phyloP scores from a whole-genome alignment of 35 echinoderm and acorn worm genomes.

The Antedon bifida region DNA sequence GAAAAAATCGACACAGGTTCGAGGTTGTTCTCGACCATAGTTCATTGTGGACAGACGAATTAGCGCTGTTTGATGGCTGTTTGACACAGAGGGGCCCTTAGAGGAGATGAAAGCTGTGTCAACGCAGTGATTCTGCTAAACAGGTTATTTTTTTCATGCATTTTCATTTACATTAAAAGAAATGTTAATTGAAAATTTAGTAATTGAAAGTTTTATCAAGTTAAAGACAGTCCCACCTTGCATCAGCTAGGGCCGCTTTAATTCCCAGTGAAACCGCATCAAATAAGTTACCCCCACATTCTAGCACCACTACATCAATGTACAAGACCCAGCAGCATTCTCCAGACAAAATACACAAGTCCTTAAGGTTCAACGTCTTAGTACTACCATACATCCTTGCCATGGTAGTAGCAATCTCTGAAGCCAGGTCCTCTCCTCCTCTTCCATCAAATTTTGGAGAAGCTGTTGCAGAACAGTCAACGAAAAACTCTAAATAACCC shows the following conservation, averaged over 20 bases:
- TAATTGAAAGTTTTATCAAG: no score
- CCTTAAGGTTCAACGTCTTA: constrained; percentile 49
- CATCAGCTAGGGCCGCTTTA: constrained; percentile 84
- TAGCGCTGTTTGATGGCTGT: no score
- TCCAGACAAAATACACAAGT: constrained; percentile 52
- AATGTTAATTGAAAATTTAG: no score
- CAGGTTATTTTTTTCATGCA: no score
- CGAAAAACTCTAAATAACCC: constrained; percentile 87
- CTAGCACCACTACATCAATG: constrained; percentile 85
- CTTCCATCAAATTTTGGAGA: constrained; percentile 91
- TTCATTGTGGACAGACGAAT: no score
- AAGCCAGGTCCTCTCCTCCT: constrained; percentile 75
- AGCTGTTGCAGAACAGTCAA: constrained; percentile 94
- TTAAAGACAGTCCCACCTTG: constrained; percentile 67
- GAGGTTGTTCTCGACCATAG: no score
- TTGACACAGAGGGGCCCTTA: no score
- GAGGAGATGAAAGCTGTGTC: no score
- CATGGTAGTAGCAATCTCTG: constrained; percentile 68
- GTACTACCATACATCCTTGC: constrained; percentile 33
- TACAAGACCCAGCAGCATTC: constrained; percentile 89
- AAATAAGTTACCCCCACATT: constrained; percentile 92
- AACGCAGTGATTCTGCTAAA: no score
- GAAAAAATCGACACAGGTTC: no score
- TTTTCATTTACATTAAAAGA: no score
- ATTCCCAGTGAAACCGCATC: constrained; percentile 87